phyloP scores from a whole-genome alignment of 2,888 invertebrate species.

The Heliconius cydno region DNA sequence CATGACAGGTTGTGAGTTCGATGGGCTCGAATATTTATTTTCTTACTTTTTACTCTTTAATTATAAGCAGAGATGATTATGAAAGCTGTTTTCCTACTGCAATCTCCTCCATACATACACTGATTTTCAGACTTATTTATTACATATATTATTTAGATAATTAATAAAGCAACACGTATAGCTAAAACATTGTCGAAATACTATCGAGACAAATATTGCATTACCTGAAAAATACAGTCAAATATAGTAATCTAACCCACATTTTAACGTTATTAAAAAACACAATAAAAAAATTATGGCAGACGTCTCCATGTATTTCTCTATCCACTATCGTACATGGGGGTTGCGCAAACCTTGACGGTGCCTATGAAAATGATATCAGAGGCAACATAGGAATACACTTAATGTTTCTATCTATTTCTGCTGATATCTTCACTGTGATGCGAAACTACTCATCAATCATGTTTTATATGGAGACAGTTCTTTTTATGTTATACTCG shows the following conservation, averaged over 20 bases:
- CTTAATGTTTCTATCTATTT: slow-evolving; percentile 75
- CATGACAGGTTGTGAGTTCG: too few relatives aligned
- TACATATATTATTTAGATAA: not conserved
- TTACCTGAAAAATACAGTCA: not conserved
- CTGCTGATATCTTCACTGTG: slow-evolving; percentile 71
- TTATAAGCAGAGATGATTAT: too few relatives aligned
- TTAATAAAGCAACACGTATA: not conserved
- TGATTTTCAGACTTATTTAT: not conserved
- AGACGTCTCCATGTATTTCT: slow-evolving; percentile 54
- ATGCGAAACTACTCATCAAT: slow-evolving; percentile 66
- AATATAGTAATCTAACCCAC: not conserved
- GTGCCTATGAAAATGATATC: slow-evolving; percentile 80
- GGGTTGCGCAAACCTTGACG: slow-evolving; percentile 70
- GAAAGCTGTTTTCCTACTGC: too few relatives aligned
- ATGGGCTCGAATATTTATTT: too few relatives aligned
- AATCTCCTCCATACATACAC: too few relatives aligned
- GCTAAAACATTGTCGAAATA: too few relatives aligned
- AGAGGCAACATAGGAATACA: slow-evolving; percentile 77
- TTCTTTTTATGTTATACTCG: slow-evolving; percentile 54
- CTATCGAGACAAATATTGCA: not conserved
- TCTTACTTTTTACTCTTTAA: too few relatives aligned
- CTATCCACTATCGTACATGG: slow-evolving; percentile 61
- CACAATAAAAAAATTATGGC: not conserved
- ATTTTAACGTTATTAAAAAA: not conserved
- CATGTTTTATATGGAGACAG: slow-evolving; percentile 67